A percentile compares a stretch with the other conserved stretches of the same genome.
phyloP scores from a whole-genome alignment of 2,113 vertebrate genomes.

The Phrynosoma platyrhinos region DNA sequence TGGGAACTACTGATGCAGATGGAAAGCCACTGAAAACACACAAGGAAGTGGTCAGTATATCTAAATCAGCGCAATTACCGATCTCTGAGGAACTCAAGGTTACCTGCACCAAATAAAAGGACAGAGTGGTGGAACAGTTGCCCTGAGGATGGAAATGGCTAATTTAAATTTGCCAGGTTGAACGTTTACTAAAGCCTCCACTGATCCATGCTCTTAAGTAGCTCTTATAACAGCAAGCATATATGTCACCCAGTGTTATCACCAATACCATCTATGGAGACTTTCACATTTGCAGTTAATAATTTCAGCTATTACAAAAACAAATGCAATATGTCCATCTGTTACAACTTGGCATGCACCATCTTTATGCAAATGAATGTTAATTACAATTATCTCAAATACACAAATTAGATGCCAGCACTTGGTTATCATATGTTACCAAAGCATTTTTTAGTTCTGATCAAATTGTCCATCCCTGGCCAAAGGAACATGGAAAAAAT shows the following conservation, averaged over 20 bases:
- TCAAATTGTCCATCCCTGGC: not conserved
- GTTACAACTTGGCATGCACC: constrained; percentile 1
- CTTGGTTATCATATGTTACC: constrained; percentile 10
- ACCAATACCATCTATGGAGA: not conserved
- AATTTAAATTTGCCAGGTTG: not conserved
- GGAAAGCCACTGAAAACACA: not conserved
- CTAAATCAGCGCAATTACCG: not conserved
- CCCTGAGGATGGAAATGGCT: not conserved
- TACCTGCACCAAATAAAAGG: not conserved
- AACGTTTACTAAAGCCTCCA: not conserved
- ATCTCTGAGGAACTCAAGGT: not conserved
- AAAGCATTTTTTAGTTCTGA: not conserved
- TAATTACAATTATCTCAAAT: constrained; percentile 29
- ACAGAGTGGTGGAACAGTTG: not conserved
- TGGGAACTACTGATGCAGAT: too few relatives aligned
- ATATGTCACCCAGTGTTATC: not conserved
- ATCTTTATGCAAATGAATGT: constrained; percentile 3
- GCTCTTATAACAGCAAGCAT: not conserved
- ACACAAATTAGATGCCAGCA: not conserved
- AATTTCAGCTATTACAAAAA: constrained; percentile 20
- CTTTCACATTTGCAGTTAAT: constrained; percentile 17
- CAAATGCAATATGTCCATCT: constrained; percentile 10
- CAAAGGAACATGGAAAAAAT: not conserved
- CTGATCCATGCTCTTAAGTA: not conserved
- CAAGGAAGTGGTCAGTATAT: not conserved